Conservation (phyloP, 2,888 invertebrate species). For the Synanthedon andrenaeformis region DNA sequence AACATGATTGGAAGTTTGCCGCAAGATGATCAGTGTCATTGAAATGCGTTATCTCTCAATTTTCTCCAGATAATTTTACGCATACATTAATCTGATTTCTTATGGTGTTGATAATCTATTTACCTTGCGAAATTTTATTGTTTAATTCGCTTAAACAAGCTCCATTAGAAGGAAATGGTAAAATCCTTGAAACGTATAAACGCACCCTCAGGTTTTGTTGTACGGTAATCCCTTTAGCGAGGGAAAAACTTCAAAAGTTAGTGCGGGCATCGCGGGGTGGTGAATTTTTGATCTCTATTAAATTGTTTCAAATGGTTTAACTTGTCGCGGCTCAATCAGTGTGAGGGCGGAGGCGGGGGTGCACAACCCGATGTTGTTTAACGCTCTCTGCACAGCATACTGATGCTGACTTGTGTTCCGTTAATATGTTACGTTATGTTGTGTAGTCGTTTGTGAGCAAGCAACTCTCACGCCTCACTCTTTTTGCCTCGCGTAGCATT, state of each 20-base stretch:
- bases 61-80: too few relatives aligned
- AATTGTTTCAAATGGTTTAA: constrained; percentile 72
- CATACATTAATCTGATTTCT: constrained; percentile 14
- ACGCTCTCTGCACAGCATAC: constrained; percentile 46
- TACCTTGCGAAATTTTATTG: neutral
- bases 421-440: too few relatives aligned
- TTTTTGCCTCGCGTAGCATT: too few relatives aligned
- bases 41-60: too few relatives aligned
- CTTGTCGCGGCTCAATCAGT: constrained; percentile 71
- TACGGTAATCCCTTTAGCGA: constrained; percentile 67
- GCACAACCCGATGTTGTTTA: constrained; percentile 21
- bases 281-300: constrained; percentile 71
- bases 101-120: neutral
- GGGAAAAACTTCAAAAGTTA: constrained; percentile 72
- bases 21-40: too few relatives aligned
- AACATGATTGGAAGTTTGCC: too few relatives aligned
- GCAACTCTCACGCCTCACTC: too few relatives aligned
- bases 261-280: constrained; percentile 59
- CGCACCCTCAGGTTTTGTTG: constrained; percentile 54
- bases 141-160: neutral
- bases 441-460: neutral
- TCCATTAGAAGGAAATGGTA: constrained; percentile 31
- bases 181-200: constrained; percentile 56
- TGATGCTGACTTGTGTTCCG: constrained; percentile 17
- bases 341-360: constrained; percentile 20